Base-by-base conservation (phyloP, 2,797 vertebrate genomes). In the Squalus acanthias region DNA sequence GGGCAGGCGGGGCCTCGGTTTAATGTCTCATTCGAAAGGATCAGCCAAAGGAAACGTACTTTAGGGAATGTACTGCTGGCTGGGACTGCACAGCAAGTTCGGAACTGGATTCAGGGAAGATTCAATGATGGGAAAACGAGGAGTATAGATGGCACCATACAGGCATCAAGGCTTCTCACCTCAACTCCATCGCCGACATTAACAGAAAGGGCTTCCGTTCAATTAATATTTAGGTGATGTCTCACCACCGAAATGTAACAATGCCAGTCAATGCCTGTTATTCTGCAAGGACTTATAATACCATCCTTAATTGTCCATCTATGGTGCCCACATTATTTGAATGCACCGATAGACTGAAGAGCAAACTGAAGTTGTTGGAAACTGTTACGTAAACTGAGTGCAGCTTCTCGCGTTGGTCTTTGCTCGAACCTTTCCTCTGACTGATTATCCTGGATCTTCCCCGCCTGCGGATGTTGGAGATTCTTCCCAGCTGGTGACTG, bases 401-500 rank as follows among this genome's bases (percentile, higher is more conserved):
- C 15, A 50, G 39, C 39, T 85, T 85, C 82, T 50, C 82, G 20
- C 65, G 15, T 13, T 50, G 82, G 15, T 85, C 82, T 85, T 85
- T 85, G 15, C 39, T 20, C 39, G 39, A 85, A 50, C 6, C 22
- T 7, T 85, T 85, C 65, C 10, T 65, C 65, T 13, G 12, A 65
- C 8, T 65, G 65, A 65, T 65, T 65, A 13, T 65, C 65, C 12
- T 65, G 0, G 65, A 65, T 65, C 9, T 65, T 85, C 33, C 39
- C 82, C 50, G 39, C 76, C 39, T 85, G 82, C 82, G 50, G 82
- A 85, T 85, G 50, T 85, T 8, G 12, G 4, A 50, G 46, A 85
- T 85, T 85, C 82, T 85, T 85, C 33, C 82, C 82, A 85, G 82
- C 82, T 85, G 82, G 39, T 85, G 82, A 46, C 82, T 50, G 22